Evolutionary conservation across 53 echinoderm and acorn worm genomes (phyloP).

Genomic region (Apostichopus leukothele): DNA sequence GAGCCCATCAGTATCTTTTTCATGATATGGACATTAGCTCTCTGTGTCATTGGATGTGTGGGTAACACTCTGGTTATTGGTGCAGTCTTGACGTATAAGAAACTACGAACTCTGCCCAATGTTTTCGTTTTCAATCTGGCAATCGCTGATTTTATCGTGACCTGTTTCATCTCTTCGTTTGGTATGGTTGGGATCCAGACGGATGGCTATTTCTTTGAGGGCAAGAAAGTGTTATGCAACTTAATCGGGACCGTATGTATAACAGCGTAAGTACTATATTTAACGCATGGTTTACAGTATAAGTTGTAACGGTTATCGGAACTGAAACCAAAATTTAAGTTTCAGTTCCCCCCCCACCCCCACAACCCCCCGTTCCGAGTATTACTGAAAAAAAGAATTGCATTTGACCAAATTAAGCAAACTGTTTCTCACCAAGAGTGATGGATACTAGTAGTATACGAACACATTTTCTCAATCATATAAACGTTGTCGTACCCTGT

Average conservation of each 20-base stretch:
- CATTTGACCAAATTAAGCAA: too few relatives aligned
- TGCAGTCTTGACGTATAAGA: slow-evolving; percentile 64
- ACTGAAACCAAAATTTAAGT: too few relatives aligned
- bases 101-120: slow-evolving; percentile 65
- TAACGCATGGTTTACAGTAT: background rate
- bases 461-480: too few relatives aligned
- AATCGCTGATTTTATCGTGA: slow-evolving; percentile 71
- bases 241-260: slow-evolving; percentile 70
- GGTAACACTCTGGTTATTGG: slow-evolving; percentile 79
- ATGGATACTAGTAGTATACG: too few relatives aligned
- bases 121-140: slow-evolving; percentile 83
- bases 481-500: too few relatives aligned
- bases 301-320: too few relatives aligned
- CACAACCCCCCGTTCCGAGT: too few relatives aligned
- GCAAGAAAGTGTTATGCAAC: slow-evolving; percentile 62
- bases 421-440: too few relatives aligned
- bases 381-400: too few relatives aligned
- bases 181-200: slow-evolving; percentile 67
- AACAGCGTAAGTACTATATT: slow-evolving; percentile 51
- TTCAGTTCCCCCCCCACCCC: too few relatives aligned
- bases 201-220: slow-evolving; percentile 61
- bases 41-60: slow-evolving; percentile 56
- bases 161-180: slow-evolving; percentile 67
- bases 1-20: slow-evolving; percentile 13
- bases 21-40: slow-evolving; percentile 20